Evolutionary conservation across 2,888 invertebrate species (phyloP).

Genomic region (Platycheirus rosarum): DNA sequence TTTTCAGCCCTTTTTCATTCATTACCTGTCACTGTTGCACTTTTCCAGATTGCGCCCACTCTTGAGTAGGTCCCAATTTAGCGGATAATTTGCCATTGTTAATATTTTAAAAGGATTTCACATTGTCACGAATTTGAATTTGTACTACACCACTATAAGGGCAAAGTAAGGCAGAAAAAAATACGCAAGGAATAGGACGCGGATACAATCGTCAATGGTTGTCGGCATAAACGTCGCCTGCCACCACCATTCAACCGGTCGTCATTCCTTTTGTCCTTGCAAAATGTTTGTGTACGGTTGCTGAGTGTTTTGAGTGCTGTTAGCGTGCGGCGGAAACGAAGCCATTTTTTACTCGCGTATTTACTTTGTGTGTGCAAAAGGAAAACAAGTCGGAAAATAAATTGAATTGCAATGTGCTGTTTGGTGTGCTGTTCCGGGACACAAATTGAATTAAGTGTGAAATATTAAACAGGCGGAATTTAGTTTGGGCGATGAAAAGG

Average conservation of each 20-base stretch:
- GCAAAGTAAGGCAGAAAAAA: slow-evolving; percentile 17
- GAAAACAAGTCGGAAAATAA: slow-evolving; percentile 37
- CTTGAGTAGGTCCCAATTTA: slow-evolving; percentile 54
- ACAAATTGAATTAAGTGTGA: slow-evolving; percentile 72
- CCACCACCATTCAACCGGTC: slow-evolving; percentile 41
- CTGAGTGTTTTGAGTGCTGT: slow-evolving; percentile 63
- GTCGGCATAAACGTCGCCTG: slow-evolving; percentile 6
- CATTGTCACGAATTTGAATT: slow-evolving; percentile 59
- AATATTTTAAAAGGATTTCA: slow-evolving; percentile 61
- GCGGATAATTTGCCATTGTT: slow-evolving; percentile 66
- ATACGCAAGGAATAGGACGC: slow-evolving; percentile 19
- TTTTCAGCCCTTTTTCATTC: slow-evolving; percentile 13
- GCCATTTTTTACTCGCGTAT: slow-evolving; percentile 17
- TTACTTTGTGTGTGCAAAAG: not conserved
- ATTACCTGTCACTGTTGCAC: slow-evolving; percentile 22
- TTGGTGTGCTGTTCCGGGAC: slow-evolving; percentile 51
- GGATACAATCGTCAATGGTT: slow-evolving; percentile 35
- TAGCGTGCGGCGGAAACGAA: slow-evolving; percentile 69
- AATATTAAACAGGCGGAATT: slow-evolving; percentile 62
- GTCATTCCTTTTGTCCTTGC: slow-evolving; percentile 34
- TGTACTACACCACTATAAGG: not conserved
- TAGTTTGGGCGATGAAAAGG: slow-evolving; percentile 12
- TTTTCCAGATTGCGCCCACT: slow-evolving; percentile 12
- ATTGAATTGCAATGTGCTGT: slow-evolving; percentile 66
- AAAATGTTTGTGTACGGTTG: slow-evolving; percentile 46